These are phyloP conservation scores for Hydrolagus affinis DNA, from an alignment of 2,113 vertebrate species.

Conservation along the genomic window DNA sequence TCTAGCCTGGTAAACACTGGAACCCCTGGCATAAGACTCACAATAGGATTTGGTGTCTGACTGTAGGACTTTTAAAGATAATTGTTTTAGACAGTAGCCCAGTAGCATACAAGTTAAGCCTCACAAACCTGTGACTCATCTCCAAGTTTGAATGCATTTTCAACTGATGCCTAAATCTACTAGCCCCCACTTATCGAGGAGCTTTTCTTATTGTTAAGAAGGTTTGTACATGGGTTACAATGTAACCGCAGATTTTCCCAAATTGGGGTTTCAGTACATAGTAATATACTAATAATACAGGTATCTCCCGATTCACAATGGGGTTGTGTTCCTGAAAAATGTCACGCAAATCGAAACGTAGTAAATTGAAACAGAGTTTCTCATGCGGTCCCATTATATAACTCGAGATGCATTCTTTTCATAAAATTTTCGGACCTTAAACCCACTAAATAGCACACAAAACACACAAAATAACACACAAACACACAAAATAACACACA, in stretches of 20 bases:
- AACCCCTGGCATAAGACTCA: constrained; percentile 16
- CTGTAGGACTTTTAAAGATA: constrained; percentile 3
- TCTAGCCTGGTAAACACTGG: constrained; percentile 29
- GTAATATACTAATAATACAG: no score
- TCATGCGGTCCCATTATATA: no score
- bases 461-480: no score
- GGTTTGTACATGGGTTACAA: not conserved
- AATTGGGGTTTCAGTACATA: no score
- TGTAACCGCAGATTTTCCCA: not conserved
- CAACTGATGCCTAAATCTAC: constrained; percentile 5
- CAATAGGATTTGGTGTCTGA: constrained; percentile 25
- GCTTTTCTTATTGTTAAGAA: not conserved
- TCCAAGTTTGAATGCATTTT: not conserved
- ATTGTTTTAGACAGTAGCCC: constrained; percentile 22
- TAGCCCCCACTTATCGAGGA: not conserved
- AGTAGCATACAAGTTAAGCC: constrained; percentile 16
- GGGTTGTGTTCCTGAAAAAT: no score
- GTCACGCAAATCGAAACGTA: no score
- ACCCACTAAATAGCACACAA: no score
- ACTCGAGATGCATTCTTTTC: no score
- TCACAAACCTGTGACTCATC: constrained; percentile 3
- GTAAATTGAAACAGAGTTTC: no score
- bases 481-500: no score
- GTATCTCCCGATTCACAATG: no score
- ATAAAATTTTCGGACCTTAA: no score